These are phyloP conservation scores for Takifugu rubripes DNA, from an alignment of 2,797 vertebrate genomes.

Conservation along the genomic window DNA sequence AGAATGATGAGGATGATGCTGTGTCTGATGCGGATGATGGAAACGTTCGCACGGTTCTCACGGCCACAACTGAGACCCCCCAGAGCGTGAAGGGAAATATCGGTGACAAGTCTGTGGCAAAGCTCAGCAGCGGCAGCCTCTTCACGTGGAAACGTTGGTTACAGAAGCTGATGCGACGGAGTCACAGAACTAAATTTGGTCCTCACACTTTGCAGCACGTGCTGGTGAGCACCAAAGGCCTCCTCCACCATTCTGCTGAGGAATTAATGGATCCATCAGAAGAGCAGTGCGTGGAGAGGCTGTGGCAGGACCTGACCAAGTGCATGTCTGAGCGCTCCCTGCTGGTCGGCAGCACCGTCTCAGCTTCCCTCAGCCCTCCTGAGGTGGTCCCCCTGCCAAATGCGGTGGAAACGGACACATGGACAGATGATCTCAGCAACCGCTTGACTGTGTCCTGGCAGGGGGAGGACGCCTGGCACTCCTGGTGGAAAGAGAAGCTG, in stretches of 20 bases:
- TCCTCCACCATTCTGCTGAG: rapidly evolving
- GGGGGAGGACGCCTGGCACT: conserved; percentile 47
- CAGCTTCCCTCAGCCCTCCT: conserved; percentile 10
- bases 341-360: conserved; percentile 33
- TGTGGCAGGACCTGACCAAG: conserved; percentile 57
- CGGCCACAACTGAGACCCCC: too few relatives aligned
- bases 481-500: conserved; percentile 80
- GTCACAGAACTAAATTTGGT: neutral
- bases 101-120: neutral
- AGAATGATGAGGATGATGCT: too few relatives aligned
- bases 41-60: too few relatives aligned
- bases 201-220: neutral
- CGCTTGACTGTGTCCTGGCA: conserved; percentile 78
- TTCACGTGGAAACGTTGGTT: conserved; percentile 70
- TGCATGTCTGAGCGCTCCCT: conserved; percentile 48
- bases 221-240: neutral
- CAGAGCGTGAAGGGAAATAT: too few relatives aligned
- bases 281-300: neutral
- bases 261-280: neutral
- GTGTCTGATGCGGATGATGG: too few relatives aligned
- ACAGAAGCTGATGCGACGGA: conserved; percentile 36
- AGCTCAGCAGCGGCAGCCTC: conserved; percentile 23
- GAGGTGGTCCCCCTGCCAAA: conserved; percentile 6
- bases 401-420: neutral
- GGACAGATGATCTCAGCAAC: conserved; percentile 66